Base-by-base conservation (phyloP, 2,113 vertebrate species). In the Phyllopteryx taeniolatus region DNA sequence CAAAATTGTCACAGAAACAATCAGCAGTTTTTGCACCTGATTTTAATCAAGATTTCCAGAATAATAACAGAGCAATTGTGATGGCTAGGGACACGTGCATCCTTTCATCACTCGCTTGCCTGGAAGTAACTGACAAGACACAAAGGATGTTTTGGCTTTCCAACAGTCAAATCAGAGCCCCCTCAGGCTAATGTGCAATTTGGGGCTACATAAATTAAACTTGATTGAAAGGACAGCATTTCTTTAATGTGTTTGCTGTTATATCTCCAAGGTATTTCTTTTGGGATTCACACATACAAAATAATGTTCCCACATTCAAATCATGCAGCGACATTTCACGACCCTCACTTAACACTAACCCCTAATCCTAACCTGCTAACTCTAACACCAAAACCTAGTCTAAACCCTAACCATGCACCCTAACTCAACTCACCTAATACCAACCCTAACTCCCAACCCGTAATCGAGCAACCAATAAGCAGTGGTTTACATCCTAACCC, bases 141-240 rank as follows among this genome's bases (percentile, higher is more conserved):
- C 12, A 22, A 46, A 27, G 11, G 57, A 68, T 15, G 35, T 8
- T 53, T 20, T 63, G 27, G 15, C 11, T 68, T 64, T 31, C 12
- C n/a, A 44, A 63, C 72, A 14, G 20, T 68, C 49, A 19, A 53
- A 53, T 22, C 60, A 62, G 15, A 62, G 19, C 53, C 44, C 59
- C 35, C 63, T 12, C 14, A 51, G 27, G 47, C 19, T 5, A 17
- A 59, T 57, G 6, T 19, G 13, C 6, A 35, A 43, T 2, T 39
- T 3, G 44, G 1, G 44, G 12, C 44, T 20, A 17, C 35, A 62
- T 42, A 39, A 19, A 57, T 22, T 1, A 7, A 57, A 2, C 10
- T 46, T 11, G 44, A 46, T 13, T 46, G 44, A 46, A 27, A 27
- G 9, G 22, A 54, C n/a, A 42, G 60, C 8, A 20, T 13, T 27